Evolutionary conservation across 2,797 vertebrate species (phyloP), one percentile per base, ranked within the genome.

Genomic region (Pelochelys cantorii): DNA sequence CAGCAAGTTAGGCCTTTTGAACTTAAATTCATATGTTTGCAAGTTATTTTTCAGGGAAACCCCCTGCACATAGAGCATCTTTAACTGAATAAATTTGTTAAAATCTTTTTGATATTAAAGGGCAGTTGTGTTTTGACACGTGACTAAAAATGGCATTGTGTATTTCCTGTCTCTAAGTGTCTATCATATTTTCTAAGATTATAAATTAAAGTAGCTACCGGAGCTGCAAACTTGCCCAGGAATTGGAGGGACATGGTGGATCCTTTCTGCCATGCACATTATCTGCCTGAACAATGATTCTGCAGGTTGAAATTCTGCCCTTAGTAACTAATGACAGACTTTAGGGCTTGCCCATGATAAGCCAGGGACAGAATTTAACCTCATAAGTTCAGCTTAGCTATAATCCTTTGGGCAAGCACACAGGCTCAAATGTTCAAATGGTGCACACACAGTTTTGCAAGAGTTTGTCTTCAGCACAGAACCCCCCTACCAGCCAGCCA

Each of bases 1-100:
- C 6, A 1, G 37, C 25, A 83, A 78, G 54, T 92, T 83, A 59
- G 74, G 78, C 52, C 65, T 93, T 95, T 95, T 83, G 88, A 93
- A 92, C 95, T 93, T 87, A 95, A 96, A 95, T 95, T 57, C 0
- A 0, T 13, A 37, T 83, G 92, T 92, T 88, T 92, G 77, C 27
- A 79, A 87, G 86, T 71, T 86, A 62, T 79, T 93, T 87, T 84
- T 31, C 25, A 81, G 60, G 84, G 80, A 29, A 37, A 71, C 29
- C 37, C 92, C 0, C 0, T 77, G 25, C 88, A 83, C 91, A 92
- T 93, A 25, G 56, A 81, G 23, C 7, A 59, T 75, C 34, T 93
- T 79, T 59, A 84, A 81, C 18, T n/a, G 60, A 0, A 0, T 7
- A 27, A 11, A 87, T 2, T 71, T 94, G 81, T 77, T 5, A 29